Conservation (phyloP, 2,113 vertebrate species). For the Atherinomorus stipes region DNA sequence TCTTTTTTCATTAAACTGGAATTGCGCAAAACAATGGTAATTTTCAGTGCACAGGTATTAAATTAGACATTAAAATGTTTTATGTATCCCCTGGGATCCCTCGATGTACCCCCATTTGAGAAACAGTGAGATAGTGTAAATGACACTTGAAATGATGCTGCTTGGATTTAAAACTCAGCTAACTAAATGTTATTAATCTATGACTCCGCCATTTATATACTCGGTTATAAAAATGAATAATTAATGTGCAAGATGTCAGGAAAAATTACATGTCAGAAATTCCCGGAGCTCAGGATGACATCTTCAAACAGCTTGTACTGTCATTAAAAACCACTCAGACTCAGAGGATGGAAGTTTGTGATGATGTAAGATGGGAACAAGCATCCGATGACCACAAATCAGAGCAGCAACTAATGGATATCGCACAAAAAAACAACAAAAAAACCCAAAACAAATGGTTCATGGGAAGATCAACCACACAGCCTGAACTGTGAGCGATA, state of each 20-base stretch:
- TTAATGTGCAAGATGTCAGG: background rate
- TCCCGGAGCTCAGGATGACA: background rate
- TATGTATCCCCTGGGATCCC: constrained; percentile 15
- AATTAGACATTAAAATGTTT: no score
- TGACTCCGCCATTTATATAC: background rate
- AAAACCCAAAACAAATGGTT: background rate
- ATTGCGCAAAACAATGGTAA: no score
- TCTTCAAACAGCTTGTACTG: background rate
- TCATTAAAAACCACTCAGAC: background rate
- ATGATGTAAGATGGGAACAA: background rate
- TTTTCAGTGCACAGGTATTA: no score
- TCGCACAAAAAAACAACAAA: background rate
- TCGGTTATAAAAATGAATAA: background rate
- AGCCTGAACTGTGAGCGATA: no score
- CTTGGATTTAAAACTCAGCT: constrained; percentile 14
- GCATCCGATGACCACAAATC: background rate
- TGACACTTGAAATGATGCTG: constrained; percentile 11
- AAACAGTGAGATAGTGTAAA: constrained; percentile 3
- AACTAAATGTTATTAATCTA: constrained; percentile 4
- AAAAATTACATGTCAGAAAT: background rate
- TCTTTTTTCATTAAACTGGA: no score
- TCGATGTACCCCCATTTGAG: no score
- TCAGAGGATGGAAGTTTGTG: background rate
- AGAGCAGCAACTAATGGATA: background rate
- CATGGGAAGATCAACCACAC: no score